A percentile compares a stretch with the other conserved stretches of the same genome.
Conservation (phyloP, 2,113 vertebrate genomes). For the Pteropus alecto region DNA sequence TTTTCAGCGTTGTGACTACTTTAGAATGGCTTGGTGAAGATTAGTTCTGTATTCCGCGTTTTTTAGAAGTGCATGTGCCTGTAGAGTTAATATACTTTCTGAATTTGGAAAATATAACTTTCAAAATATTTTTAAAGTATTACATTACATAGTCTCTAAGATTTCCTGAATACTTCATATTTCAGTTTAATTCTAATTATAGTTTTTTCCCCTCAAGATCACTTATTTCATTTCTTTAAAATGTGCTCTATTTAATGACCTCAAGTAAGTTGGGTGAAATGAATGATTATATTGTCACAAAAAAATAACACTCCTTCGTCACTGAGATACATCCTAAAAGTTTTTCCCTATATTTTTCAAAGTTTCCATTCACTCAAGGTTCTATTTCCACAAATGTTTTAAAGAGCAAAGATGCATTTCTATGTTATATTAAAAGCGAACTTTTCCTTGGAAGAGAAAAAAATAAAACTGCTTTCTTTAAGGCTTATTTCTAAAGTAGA, state of each 20-base stretch:
- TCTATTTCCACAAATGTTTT: neutral
- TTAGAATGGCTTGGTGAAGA: neutral
- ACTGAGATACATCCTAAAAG: neutral
- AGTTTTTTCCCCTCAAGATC: neutral
- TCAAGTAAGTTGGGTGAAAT: neutral
- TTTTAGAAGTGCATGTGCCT: neutral
- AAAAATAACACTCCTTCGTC: neutral
- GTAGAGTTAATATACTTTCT: neutral
- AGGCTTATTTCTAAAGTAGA: neutral
- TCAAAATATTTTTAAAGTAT: neutral
- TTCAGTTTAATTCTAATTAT: neutral
- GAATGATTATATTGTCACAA: neutral
- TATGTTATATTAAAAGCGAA: conserved; percentile 7
- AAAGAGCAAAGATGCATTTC: conserved; percentile 11
- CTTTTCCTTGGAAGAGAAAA: neutral
- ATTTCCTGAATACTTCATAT: neutral
- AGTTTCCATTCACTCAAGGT: neutral
- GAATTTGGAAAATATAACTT: conserved; percentile 31
- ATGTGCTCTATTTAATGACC: neutral
- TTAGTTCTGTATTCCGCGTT: neutral
- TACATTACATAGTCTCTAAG: neutral
- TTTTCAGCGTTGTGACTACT: neutral
- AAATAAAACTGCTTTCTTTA: neutral
- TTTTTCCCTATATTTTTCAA: neutral
- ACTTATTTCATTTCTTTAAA: conserved; percentile 41